Conservation (phyloP, 2,113 vertebrate species). For the Talpa occidentalis region DNA sequence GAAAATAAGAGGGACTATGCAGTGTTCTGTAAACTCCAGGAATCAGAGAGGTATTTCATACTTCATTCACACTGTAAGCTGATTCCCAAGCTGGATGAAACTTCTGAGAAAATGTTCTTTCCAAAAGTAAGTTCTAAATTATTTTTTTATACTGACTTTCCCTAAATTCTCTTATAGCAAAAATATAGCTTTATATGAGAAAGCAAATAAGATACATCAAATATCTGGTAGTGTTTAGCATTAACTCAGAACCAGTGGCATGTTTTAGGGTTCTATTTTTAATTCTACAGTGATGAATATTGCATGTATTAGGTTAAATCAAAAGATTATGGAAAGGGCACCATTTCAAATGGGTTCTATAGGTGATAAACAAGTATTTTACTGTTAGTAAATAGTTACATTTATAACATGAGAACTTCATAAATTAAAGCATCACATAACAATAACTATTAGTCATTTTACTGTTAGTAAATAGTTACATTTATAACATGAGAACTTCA, state of each 20-base stretch:
- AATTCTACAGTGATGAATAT: slow-evolving; percentile 36
- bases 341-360: slow-evolving; percentile 58
- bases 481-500: slow-evolving; percentile 71
- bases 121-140: slow-evolving; percentile 76
- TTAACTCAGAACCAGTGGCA: slow-evolving; percentile 29
- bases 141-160: slow-evolving; percentile 69
- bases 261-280: slow-evolving; percentile 61
- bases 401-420: slow-evolving; percentile 71
- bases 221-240: not conserved
- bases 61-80: slow-evolving; percentile 80
- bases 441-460: slow-evolving; percentile 66
- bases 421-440: slow-evolving; percentile 76
- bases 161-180: slow-evolving; percentile 71
- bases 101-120: slow-evolving; percentile 77
- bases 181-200: slow-evolving; percentile 65
- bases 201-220: not conserved
- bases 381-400: slow-evolving; percentile 73
- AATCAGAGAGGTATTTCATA: slow-evolving; percentile 82
- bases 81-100: slow-evolving; percentile 79
- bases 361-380: slow-evolving; percentile 59
- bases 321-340: slow-evolving; percentile 47
- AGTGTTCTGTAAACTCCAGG: slow-evolving; percentile 74
- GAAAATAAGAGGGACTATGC: slow-evolving; percentile 49
- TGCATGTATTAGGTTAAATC: slow-evolving; percentile 56
- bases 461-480: slow-evolving; percentile 73